These are phyloP conservation scores for Pseudois nayaur DNA, from an alignment of 2,113 vertebrate species.

Conservation along the genomic window DNA sequence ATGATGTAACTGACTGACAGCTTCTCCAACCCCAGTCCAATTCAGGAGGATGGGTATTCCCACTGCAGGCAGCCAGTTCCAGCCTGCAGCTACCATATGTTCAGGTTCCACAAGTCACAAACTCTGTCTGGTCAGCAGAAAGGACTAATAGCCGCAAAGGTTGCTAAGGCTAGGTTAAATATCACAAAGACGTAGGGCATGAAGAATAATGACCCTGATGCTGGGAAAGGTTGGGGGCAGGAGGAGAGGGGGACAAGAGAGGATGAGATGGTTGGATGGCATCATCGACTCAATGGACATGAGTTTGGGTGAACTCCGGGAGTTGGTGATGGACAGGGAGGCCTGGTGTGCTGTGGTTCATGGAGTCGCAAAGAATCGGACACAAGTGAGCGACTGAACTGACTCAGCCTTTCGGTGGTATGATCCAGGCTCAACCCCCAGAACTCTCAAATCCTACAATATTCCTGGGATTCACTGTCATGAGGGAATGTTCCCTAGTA, in stretches of 20 bases:
- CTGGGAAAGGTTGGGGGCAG: too few species aligned
- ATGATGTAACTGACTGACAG: fast-evolving
- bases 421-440: neutral
- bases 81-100: neutral
- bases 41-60: neutral
- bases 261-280: too few species aligned
- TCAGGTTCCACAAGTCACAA: neutral
- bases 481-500: neutral
- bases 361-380: too few species aligned
- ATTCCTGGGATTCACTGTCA: neutral
- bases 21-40: fast-evolving
- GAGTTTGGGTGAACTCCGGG: too few species aligned
- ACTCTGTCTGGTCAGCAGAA: neutral
- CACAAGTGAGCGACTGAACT: too few species aligned
- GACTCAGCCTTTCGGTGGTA: neutral
- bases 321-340: too few species aligned
- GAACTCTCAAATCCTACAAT: neutral
- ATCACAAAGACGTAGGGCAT: neutral
- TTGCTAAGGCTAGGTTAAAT: neutral
- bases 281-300: too few species aligned
- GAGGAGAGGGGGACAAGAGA: too few species aligned
- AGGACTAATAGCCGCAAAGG: neutral
- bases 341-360: too few species aligned
- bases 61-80: fast-evolving
- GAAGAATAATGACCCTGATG: neutral